These are phyloP conservation scores for Tortrix viridana DNA, from an alignment of 2,888 invertebrate genomes.

Conservation along the genomic window DNA sequence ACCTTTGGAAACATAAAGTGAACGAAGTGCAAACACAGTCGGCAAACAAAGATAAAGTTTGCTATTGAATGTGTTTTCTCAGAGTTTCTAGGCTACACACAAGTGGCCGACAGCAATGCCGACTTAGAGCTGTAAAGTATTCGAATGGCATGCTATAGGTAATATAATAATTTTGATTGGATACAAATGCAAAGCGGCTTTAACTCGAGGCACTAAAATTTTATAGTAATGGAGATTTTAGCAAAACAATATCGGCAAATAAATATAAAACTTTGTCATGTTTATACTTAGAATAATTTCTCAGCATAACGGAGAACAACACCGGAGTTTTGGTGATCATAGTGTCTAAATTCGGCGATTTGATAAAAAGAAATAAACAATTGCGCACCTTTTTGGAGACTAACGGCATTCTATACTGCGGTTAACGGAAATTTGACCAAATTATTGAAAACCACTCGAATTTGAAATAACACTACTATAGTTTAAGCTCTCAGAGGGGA, in stretches of 20 bases:
- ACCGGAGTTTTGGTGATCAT: constrained; percentile 3
- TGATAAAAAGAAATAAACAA: constrained; percentile 27
- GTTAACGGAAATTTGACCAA: constrained; percentile 69
- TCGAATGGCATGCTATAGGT: neutral
- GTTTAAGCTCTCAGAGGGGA: constrained; percentile 7
- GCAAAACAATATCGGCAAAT: constrained; percentile 2
- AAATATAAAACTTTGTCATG: constrained; percentile 5
- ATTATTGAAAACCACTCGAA: constrained; percentile 70
- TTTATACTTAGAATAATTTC: neutral
- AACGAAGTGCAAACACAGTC: constrained; percentile 61
- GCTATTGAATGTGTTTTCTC: constrained; percentile 27
- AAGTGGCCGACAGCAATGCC: constrained; percentile 2
- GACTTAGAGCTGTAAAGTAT: neutral
- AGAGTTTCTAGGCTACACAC: constrained; percentile 11
- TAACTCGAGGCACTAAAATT: constrained; percentile 10
- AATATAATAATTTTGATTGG: constrained; percentile 5
- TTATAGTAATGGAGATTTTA: constrained; percentile 1
- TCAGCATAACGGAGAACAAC: constrained; percentile 4
- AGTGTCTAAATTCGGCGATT: constrained; percentile 11
- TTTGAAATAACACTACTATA: constrained; percentile 59
- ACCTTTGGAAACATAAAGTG: constrained; percentile 64
- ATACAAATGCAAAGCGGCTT: neutral
- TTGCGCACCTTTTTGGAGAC: constrained; percentile 35
- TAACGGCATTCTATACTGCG: constrained; percentile 32
- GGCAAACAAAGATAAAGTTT: constrained; percentile 52